Conservation (phyloP, 2,113 vertebrate genomes). For the Gobiocypris rarus region DNA sequence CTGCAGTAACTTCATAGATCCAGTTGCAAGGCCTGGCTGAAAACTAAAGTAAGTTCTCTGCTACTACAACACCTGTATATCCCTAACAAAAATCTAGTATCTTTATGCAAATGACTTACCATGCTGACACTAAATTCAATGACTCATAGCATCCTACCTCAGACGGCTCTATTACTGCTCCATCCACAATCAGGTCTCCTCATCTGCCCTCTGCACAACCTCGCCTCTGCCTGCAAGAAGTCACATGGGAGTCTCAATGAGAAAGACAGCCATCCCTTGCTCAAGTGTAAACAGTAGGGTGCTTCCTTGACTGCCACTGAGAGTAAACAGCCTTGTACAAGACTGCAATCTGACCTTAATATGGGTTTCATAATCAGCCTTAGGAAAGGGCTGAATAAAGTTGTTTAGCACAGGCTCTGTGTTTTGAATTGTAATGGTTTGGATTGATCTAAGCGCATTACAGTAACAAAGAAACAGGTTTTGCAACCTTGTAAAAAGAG, state of each 20-base stretch:
- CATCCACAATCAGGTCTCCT: not conserved
- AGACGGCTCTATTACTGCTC: no score
- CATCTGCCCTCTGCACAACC: slow-evolving; percentile 49
- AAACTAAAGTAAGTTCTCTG: not conserved
- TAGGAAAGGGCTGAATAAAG: slow-evolving; percentile 37
- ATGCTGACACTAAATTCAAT: not conserved
- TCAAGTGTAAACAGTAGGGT: slow-evolving; percentile 61
- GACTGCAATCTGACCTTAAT: slow-evolving; percentile 1
- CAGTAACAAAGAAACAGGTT: slow-evolving; percentile 76
- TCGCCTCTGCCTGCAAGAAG: slow-evolving; percentile 61
- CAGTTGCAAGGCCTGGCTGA: no score
- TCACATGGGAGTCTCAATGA: slow-evolving; percentile 58
- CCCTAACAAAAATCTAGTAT: not conserved
- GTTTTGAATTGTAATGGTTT: slow-evolving; percentile 12
- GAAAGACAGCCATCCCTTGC: slow-evolving; percentile 61
- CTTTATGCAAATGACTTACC: not conserved
- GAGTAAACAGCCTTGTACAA: slow-evolving; percentile 44
- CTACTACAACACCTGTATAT: not conserved
- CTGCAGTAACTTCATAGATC: no score
- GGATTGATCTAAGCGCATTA: slow-evolving; percentile 53
- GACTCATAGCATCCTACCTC: slow-evolving; percentile 15
- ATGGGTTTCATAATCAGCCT: slow-evolving; percentile 1
- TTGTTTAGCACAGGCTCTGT: slow-evolving; percentile 8
- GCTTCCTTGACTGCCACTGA: slow-evolving; percentile 63
- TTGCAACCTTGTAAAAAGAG: slow-evolving; percentile 58